phyloP scores from a whole-genome alignment of 2,888 invertebrate genomes.

The Volucella zonaria region DNA sequence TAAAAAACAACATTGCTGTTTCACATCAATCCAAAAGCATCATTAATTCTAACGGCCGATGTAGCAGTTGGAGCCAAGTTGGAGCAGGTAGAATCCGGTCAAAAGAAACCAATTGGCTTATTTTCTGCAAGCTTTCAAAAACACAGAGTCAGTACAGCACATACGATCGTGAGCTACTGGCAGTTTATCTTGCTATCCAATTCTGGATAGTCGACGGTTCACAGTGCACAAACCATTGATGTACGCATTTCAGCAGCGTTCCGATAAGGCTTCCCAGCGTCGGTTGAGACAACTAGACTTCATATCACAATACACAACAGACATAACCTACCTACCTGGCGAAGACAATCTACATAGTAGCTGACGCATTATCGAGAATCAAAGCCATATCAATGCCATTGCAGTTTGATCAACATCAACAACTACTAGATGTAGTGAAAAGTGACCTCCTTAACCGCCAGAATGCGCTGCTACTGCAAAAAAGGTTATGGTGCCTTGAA shows the following conservation, averaged over 20 bases:
- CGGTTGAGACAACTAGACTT: conserved; percentile 19
- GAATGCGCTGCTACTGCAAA: too few relatives aligned
- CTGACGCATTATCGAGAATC: conserved; percentile 16
- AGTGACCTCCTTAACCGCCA: too few relatives aligned
- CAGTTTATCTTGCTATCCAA: conserved; percentile 7
- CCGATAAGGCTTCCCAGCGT: neutral
- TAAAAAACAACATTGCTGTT: conserved; percentile 14
- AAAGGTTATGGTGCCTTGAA: too few relatives aligned
- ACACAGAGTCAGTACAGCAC: conserved; percentile 18
- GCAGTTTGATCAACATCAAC: neutral
- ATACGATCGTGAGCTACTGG: conserved; percentile 14
- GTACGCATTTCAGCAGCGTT: conserved; percentile 17
- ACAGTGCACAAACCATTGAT: conserved; percentile 5
- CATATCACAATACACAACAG: conserved; percentile 10
- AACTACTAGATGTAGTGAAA: too few relatives aligned
- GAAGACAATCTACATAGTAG: conserved; percentile 18
- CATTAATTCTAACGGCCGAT: conserved; percentile 24
- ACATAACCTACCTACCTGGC: conserved; percentile 4
- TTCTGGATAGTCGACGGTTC: conserved; percentile 7
- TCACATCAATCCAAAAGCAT: conserved; percentile 4
- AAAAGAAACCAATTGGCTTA: conserved; percentile 10
- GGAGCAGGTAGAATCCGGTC: neutral
- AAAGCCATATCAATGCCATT: conserved; percentile 22
- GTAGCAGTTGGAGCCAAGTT: conserved; percentile 27
- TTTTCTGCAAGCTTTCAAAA: conserved; percentile 4